Base-by-base conservation (phyloP, 2,113 vertebrate species). In the Rhipidura dahli region DNA sequence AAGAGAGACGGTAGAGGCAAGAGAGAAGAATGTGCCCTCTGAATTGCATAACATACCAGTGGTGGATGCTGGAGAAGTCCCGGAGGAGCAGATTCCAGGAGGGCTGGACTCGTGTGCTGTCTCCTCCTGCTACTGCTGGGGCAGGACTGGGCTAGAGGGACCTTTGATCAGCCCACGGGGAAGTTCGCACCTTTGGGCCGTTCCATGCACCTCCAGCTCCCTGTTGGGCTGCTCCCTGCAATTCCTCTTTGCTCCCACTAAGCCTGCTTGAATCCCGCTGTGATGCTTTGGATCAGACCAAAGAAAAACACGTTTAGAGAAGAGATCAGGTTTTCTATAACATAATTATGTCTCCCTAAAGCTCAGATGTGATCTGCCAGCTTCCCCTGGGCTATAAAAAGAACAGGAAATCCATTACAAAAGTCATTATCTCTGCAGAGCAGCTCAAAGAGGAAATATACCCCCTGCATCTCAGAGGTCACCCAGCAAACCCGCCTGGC, bases 391-490 rank as follows among this genome's bases (percentile, higher is more conserved):
- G 53, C 95, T 93, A 94, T 90, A 76, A 91, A 93, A 93, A 85
- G 92, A 92, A 78, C 90, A 95, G 96, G 95, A 97, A 95, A 95
- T 83, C 24, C 82, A 91, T 61, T 93, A 35, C 31, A 72, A 45
- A 87, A 83, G 72, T 87, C 53, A 92, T 95, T 79, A 90, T 82
- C 73, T 93, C 40, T 47, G 53, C 90, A 82, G 82, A 87, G 82
- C 87, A 30, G 53, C 60, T 91, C 40, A 3, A 47, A 51, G 84
- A 76, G 78, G 92, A 94, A 93, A 79, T 2, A 15, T 40, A 49
- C 51, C 69, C 87, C 61, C 82, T 3, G 15, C 75, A 33, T 79
- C 81, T 84, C 89, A 82, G 87, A 91, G 89, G 83, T 92, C 89
- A 50, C 9, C 6, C 57, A 68, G 66, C 70, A 83, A 81, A 94